phyloP scores from a whole-genome alignment of 1,140 invertebrate species.

The Meteorus sp. region DNA sequence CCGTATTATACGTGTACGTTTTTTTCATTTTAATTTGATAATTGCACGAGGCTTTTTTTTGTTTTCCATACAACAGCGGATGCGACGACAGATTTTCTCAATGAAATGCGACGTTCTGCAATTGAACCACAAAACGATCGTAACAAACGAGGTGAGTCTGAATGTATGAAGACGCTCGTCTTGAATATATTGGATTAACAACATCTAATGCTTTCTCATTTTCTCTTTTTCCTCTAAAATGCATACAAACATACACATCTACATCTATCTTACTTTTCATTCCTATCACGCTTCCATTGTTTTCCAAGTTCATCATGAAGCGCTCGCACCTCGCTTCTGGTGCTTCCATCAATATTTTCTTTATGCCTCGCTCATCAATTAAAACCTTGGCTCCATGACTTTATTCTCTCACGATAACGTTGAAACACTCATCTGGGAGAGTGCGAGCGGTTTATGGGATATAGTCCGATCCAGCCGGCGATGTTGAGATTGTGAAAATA shows the following conservation, averaged over 20 bases:
- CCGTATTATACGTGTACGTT: not conserved
- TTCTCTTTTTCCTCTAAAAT: no score
- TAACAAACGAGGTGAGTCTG: conserved; percentile 42
- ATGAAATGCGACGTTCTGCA: conserved; percentile 49
- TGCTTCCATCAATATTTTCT: no score
- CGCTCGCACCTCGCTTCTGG: conserved; percentile 16
- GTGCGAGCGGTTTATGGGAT: conserved; percentile 37
- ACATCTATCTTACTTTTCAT: conserved; percentile 8
- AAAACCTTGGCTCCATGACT: no score
- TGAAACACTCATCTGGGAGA: conserved; percentile 2
- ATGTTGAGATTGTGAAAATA: no score
- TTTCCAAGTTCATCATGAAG: conserved; percentile 9
- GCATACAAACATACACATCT: no score
- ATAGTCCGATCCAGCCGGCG: conserved; percentile 23
- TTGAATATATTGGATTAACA: no score
- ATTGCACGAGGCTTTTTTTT: conserved; percentile 25
- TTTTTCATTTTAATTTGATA: not conserved
- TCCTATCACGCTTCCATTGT: conserved; percentile 22
- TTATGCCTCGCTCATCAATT: no score
- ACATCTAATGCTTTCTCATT: no score
- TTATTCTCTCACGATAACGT: not conserved
- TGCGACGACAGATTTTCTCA: conserved; percentile 49
- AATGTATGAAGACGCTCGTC: not conserved
- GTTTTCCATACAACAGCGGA: conserved; percentile 44
- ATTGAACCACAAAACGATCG: conserved; percentile 40